These are phyloP conservation scores for Alviniconcha strummeri DNA, from an alignment of 2,888 invertebrate genomes.

Conservation along the genomic window DNA sequence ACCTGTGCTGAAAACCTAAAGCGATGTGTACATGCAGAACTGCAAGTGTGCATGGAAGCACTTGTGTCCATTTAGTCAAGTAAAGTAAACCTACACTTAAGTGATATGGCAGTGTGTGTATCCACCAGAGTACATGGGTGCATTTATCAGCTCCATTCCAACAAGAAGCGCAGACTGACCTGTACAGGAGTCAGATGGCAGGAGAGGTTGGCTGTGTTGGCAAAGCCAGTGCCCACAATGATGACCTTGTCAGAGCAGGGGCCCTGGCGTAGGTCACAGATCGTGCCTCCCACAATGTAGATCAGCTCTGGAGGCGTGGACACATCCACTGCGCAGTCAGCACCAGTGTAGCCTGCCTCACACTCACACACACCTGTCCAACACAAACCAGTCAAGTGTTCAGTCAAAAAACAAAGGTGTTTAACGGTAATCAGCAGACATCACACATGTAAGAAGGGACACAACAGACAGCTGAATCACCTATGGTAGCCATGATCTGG, in stretches of 20 bases:
- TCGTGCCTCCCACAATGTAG: slow-evolving; percentile 39
- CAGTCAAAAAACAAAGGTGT: not conserved
- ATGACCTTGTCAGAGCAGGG: slow-evolving; percentile 24
- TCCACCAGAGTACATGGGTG: too few relatives aligned
- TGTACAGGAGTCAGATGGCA: slow-evolving; percentile 37
- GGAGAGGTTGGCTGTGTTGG: slow-evolving; percentile 33
- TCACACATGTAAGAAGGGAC: not conserved
- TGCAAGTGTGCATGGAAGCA: too few relatives aligned
- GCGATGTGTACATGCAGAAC: too few relatives aligned
- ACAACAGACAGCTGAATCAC: not conserved
- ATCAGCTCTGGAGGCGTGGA: slow-evolving; percentile 43
- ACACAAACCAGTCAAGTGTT: not conserved
- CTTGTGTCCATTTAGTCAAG: too few relatives aligned
- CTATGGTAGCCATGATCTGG: too few relatives aligned
- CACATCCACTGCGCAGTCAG: slow-evolving; percentile 50
- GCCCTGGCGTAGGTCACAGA: slow-evolving; percentile 38
- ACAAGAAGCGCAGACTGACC: slow-evolving; percentile 2
- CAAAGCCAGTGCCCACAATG: slow-evolving; percentile 41
- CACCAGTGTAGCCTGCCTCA: slow-evolving; percentile 44
- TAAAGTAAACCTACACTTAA: too few relatives aligned
- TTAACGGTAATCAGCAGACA: not conserved
- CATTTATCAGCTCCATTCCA: too few relatives aligned
- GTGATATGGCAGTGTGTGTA: too few relatives aligned
- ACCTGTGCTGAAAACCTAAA: too few relatives aligned
- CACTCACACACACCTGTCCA: slow-evolving; percentile 50